Percentiles rank a stretch among this genome's conserved stretches.
phyloP scores from a whole-genome alignment of 2,113 vertebrate genomes.

The Anseranas semipalmata region DNA sequence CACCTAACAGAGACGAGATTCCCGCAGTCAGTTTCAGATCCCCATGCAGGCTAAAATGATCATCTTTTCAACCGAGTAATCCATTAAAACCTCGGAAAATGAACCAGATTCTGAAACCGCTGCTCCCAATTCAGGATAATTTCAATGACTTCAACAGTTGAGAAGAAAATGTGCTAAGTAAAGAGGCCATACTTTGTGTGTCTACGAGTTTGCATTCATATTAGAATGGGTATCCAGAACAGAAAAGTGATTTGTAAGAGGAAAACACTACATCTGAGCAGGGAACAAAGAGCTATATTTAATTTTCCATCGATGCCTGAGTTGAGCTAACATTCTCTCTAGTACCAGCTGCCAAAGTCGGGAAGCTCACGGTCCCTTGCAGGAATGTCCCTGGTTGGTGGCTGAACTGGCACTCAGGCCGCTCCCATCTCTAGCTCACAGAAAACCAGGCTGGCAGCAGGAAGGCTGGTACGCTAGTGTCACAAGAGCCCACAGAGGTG shows the following conservation, averaged over 20 bases:
- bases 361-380: not conserved
- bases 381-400: not conserved
- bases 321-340: not conserved
- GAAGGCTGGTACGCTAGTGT: not conserved
- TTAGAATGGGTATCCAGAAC: not conserved
- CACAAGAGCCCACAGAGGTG: not conserved
- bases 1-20: not conserved
- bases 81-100: not conserved
- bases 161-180: not conserved
- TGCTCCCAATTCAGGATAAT: not conserved
- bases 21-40: not conserved
- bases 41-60: not conserved
- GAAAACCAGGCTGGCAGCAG: not conserved
- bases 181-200: not conserved
- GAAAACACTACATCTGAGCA: not conserved
- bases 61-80: not conserved
- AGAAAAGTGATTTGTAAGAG: not conserved
- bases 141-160: not conserved
- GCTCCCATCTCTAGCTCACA: not conserved
- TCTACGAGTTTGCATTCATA: not conserved
- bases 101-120: not conserved
- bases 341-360: not conserved
- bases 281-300: not conserved
- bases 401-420: not conserved
- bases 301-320: not conserved